These are phyloP conservation scores for Origma solitaria DNA, from an alignment of 2,113 vertebrate species.

Conservation along the genomic window DNA sequence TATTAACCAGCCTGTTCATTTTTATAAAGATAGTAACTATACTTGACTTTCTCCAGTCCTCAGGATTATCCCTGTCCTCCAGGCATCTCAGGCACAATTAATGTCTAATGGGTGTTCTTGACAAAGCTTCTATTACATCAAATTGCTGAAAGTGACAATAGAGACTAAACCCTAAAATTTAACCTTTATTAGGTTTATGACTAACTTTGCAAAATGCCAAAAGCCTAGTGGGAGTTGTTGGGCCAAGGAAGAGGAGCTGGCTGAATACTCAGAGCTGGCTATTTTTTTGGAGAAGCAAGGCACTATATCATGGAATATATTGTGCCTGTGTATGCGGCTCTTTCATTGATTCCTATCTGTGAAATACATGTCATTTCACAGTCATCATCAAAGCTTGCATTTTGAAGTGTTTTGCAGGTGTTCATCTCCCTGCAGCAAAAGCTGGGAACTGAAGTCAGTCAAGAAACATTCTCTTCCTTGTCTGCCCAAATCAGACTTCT, in stretches of 20 bases:
- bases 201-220: not conserved
- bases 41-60: not conserved
- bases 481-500: not conserved
- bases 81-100: not conserved
- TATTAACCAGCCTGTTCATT: not conserved
- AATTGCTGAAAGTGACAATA: not conserved
- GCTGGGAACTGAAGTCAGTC: not conserved
- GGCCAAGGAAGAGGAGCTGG: not conserved
- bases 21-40: not conserved
- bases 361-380: not conserved
- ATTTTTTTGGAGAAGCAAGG: not conserved
- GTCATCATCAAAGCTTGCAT: not conserved
- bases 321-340: not conserved
- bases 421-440: not conserved
- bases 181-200: not conserved
- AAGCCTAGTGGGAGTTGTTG: not conserved
- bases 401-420: not conserved
- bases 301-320: not conserved
- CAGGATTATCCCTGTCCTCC: not conserved
- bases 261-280: not conserved
- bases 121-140: not conserved
- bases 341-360: not conserved
- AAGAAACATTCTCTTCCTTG: not conserved
- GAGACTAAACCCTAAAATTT: not conserved
- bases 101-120: not conserved